A percentile compares a stretch with the other conserved stretches of the same genome.
Evolutionary conservation across 2,113 vertebrate species (phyloP).

Genomic region (Rhabdornis inornatus): DNA sequence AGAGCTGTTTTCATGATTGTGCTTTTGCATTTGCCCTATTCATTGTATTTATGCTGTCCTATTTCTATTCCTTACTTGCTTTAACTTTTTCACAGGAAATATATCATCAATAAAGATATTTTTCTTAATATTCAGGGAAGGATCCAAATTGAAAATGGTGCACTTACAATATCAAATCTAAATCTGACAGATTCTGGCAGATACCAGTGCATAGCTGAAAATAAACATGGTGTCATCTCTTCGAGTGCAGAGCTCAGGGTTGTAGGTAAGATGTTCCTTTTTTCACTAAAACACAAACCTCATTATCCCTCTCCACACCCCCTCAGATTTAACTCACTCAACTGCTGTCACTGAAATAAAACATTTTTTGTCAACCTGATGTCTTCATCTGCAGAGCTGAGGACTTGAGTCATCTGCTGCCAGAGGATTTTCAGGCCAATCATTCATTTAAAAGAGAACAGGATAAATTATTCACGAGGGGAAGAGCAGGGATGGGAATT

Average conservation of each 20-base stretch:
- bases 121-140: slow-evolving; percentile 81
- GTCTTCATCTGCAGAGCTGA: background rate
- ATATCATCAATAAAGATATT: slow-evolving; percentile 62
- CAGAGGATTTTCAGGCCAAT: background rate
- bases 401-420: background rate
- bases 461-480: slow-evolving; percentile 22
- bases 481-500: background rate
- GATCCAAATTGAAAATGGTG: slow-evolving; percentile 91
- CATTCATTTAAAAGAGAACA: background rate
- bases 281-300: background rate
- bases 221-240: slow-evolving; percentile 92
- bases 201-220: slow-evolving; percentile 97
- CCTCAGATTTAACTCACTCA: background rate
- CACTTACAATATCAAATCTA: slow-evolving; percentile 84
- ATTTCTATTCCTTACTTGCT: background rate
- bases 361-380: background rate
- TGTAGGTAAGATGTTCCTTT: slow-evolving; percentile 81
- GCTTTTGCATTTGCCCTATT: background rate
- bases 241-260: slow-evolving; percentile 90
- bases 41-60: background rate
- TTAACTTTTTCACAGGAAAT: slow-evolving; percentile 35
- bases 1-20: background rate
- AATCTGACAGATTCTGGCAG: slow-evolving; percentile 91
- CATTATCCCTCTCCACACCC: background rate
- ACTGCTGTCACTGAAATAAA: background rate